Evolutionary conservation across 1,140 invertebrate genomes (phyloP).

Genomic region (Asbolus verrucosus): DNA sequence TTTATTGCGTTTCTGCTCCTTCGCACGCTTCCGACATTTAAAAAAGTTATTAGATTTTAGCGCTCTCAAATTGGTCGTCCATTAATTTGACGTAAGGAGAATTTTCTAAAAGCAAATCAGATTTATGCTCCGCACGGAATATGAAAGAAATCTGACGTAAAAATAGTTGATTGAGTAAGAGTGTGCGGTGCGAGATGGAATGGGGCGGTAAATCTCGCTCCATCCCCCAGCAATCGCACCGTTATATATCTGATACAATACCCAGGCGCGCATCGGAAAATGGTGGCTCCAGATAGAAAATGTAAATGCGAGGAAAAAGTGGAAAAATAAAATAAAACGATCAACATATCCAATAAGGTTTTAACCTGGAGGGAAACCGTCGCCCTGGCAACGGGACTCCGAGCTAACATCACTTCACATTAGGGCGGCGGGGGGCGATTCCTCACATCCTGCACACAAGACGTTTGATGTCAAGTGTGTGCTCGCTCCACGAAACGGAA

Average conservation of each 20-base stretch:
- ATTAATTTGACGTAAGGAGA: conserved; percentile 42
- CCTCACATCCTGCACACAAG: conserved; percentile 42
- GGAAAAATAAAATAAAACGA: conserved; percentile 63
- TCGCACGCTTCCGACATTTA: conserved; percentile 38
- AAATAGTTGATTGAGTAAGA: conserved; percentile 45
- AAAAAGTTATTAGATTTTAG: conserved; percentile 46
- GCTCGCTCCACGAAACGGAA: neutral
- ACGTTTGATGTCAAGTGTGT: conserved; percentile 44
- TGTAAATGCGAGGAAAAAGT: conserved; percentile 60
- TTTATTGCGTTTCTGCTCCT: conserved; percentile 21
- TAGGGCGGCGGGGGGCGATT: conserved; percentile 43
- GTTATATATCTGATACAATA: conserved; percentile 52
- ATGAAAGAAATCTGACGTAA: conserved; percentile 44
- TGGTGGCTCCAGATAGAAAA: conserved; percentile 61
- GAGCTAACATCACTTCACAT: conserved; percentile 59
- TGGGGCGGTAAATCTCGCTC: too few relatives aligned
- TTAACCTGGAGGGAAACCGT: conserved; percentile 63
- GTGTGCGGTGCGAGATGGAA: neutral
- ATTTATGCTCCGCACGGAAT: conserved; percentile 39
- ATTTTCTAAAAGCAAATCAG: conserved; percentile 46
- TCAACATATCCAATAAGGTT: conserved; percentile 64
- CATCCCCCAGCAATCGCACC: conserved; percentile 9
- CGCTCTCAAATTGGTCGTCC: conserved; percentile 42
- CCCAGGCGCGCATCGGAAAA: conserved; percentile 57
- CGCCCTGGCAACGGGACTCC: conserved; percentile 58